Conservation (phyloP, 2,797 vertebrate species). For the Hippoglossus hippoglossus region DNA sequence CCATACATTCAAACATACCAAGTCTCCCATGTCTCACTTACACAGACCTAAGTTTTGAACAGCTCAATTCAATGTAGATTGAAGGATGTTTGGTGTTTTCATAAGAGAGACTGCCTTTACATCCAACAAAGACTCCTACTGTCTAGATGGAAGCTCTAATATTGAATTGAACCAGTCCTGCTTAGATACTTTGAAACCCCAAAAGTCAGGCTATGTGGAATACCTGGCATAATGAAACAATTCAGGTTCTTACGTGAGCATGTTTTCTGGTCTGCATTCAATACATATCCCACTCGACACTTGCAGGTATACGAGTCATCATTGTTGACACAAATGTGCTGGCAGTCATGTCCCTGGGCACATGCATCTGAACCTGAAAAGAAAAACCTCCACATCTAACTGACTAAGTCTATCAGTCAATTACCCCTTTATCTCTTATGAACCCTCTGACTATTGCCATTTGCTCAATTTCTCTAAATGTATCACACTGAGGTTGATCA, state of each 20-base stretch:
- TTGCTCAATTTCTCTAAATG: no score
- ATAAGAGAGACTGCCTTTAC: no score
- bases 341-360: slow-evolving; percentile 78
- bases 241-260: slow-evolving; percentile 79
- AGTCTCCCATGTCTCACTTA: neutral
- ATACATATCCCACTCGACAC: slow-evolving; percentile 80
- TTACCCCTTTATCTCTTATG: no score
- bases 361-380: slow-evolving; percentile 36
- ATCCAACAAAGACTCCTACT: no score
- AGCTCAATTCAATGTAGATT: no score
- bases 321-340: slow-evolving; percentile 81
- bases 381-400: neutral
- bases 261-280: slow-evolving; percentile 82
- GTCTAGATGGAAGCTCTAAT: no score
- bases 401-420: no score
- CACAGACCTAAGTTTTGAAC: neutral
- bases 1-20: neutral
- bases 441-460: neutral
- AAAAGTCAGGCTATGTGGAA: neutral
- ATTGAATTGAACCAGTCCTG: no score
- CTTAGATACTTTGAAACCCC: neutral
- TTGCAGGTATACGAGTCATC: slow-evolving; percentile 76
- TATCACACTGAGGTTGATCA: no score
- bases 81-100: no score
- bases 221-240: neutral